These are phyloP conservation scores for Diloba caeruleocephala DNA, from an alignment of 2,888 invertebrate genomes.

Conservation along the genomic window DNA sequence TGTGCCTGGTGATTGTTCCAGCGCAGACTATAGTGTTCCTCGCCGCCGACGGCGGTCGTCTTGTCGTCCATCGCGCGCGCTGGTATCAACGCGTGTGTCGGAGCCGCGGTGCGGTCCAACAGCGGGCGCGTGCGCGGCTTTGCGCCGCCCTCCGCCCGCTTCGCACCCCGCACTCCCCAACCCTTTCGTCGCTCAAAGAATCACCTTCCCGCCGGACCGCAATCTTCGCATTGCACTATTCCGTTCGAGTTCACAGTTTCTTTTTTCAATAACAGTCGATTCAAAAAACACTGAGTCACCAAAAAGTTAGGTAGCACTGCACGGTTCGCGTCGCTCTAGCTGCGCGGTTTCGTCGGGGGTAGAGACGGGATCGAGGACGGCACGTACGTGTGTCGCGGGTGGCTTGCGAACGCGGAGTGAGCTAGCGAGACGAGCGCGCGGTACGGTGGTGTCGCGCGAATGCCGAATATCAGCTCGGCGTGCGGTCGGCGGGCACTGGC, in stretches of 20 bases:
- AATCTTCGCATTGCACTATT: constrained; percentile 75
- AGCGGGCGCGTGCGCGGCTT: constrained; percentile 81
- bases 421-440: constrained; percentile 69
- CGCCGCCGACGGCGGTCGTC: constrained; percentile 76
- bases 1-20: constrained; percentile 98
- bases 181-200: constrained; percentile 82
- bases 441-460: constrained; percentile 78
- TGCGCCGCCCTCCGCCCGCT: constrained; percentile 82
- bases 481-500: constrained; percentile 73
- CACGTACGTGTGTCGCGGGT: constrained; percentile 77
- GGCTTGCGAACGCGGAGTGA: constrained; percentile 77
- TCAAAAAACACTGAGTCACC: constrained; percentile 66
- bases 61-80: constrained; percentile 86
- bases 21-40: constrained; percentile 96
- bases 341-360: constrained; percentile 60
- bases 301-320: constrained; percentile 71
- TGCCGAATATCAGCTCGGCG: constrained; percentile 72
- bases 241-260: constrained; percentile 56
- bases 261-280: constrained; percentile 49
- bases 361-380: constrained; percentile 61
- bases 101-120: constrained; percentile 62
- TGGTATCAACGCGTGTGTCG: constrained; percentile 77
- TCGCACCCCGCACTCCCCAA: constrained; percentile 77
- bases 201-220: constrained; percentile 76
- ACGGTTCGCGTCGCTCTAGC: constrained; percentile 59